Conservation (phyloP, 2,797 vertebrate genomes). For the Tolypeutes matacus region DNA sequence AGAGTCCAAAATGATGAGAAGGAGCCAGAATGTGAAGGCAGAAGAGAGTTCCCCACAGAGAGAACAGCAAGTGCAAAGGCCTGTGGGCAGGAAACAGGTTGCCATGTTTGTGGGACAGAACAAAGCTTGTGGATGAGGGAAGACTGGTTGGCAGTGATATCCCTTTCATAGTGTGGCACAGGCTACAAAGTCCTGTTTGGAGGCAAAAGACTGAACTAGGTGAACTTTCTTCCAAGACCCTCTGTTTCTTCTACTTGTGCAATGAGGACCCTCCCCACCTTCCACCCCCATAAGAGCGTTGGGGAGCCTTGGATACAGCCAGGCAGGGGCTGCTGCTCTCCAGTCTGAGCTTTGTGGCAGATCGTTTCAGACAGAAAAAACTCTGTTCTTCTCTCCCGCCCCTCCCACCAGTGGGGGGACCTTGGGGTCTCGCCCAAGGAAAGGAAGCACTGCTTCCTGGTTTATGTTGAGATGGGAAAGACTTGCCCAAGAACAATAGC, state of each 20-base stretch:
- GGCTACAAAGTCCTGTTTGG: neutral
- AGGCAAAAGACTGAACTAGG: neutral
- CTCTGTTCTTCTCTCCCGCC: slow-evolving; percentile 56
- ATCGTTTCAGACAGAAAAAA: slow-evolving; percentile 70
- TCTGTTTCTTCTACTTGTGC: neutral
- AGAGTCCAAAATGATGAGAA: neutral
- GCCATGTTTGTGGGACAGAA: neutral
- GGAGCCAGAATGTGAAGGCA: neutral
- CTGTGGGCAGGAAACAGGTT: neutral
- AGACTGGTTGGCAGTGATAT: neutral
- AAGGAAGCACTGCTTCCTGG: slow-evolving; percentile 84
- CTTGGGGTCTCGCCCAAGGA: slow-evolving; percentile 81
- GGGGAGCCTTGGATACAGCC: neutral
- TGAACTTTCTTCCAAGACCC: neutral
- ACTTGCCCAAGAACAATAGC: slow-evolving; percentile 84
- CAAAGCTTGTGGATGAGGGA: neutral
- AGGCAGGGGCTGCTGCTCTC: neutral
- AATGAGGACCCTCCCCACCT: neutral
- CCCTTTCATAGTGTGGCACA: neutral
- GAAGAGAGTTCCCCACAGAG: neutral
- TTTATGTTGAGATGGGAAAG: slow-evolving; percentile 85
- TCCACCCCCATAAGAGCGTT: neutral
- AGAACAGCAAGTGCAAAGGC: neutral
- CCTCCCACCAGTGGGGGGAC: slow-evolving; percentile 57
- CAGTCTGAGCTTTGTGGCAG: neutral